A percentile compares a stretch with the other conserved stretches of the same genome.
Conservation (phyloP, 2,888 invertebrate species). For the Ichneumon xanthorius region DNA sequence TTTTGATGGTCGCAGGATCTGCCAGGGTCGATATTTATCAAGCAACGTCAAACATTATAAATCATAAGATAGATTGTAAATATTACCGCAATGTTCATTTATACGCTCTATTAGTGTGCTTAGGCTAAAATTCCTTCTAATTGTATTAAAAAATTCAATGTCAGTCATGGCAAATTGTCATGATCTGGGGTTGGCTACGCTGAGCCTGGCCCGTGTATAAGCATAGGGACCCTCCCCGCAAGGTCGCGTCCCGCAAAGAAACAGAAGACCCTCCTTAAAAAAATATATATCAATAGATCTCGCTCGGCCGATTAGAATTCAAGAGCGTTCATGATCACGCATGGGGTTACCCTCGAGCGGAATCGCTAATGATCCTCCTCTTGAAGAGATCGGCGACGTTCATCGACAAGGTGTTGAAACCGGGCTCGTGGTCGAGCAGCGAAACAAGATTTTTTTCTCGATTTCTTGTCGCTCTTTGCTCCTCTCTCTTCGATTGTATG, state of each 20-base stretch:
- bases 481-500: no score
- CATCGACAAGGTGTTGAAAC: no score
- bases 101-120: background rate
- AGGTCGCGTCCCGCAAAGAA: conserved; percentile 34
- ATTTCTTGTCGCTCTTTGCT: no score
- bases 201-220: conserved; percentile 34
- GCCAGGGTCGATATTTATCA: background rate
- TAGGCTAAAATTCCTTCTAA: background rate
- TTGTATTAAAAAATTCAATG: background rate
- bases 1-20: no score
- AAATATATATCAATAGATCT: no score
- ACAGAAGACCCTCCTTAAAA: conserved; percentile 28
- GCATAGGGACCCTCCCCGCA: conserved; percentile 35
- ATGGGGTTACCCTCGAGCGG: no score
- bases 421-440: no score
- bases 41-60: background rate
- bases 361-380: no score
- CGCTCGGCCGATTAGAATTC: no score
- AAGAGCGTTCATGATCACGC: no score
- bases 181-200: conserved; percentile 22
- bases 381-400: no score
- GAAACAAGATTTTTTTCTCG: no score
- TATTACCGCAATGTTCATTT: background rate
- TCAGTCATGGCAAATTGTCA: background rate
- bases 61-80: background rate